These are phyloP conservation scores for Erinaceus europaeus DNA, from an alignment of 2,113 vertebrate species.

Conservation along the genomic window DNA sequence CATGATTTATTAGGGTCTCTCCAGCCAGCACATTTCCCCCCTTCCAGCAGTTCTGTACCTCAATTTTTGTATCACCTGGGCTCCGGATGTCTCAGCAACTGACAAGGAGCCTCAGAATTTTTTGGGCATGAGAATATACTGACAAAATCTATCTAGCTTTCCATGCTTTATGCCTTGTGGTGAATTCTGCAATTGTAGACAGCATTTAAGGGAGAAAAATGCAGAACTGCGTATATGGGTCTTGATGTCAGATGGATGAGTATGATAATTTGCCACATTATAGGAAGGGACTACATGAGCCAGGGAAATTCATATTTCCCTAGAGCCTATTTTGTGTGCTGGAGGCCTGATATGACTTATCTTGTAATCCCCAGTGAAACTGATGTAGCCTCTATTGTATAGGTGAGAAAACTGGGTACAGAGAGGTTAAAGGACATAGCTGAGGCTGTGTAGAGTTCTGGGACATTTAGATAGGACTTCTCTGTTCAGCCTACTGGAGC, in stretches of 20 bases:
- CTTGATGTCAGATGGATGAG: background rate
- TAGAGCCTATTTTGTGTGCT: background rate
- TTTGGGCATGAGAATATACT: conserved; percentile 37
- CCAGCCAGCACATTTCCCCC: conserved; percentile 21
- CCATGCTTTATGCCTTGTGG: background rate
- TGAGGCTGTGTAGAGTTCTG: background rate
- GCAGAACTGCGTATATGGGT: background rate
- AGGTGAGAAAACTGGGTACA: background rate
- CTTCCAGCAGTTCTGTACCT: background rate
- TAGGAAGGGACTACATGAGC: background rate
- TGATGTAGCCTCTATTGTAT: background rate
- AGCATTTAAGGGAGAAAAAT: background rate
- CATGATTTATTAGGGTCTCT: background rate
- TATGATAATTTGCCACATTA: background rate
- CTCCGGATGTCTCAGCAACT: conserved; percentile 45
- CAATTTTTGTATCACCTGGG: conserved; percentile 20
- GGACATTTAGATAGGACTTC: background rate
- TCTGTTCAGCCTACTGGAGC: background rate
- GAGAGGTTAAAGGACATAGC: background rate
- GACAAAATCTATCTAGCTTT: background rate
- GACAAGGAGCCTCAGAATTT: conserved; percentile 53
- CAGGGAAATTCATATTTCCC: background rate
- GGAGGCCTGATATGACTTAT: background rate
- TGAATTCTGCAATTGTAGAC: conserved; percentile 3
- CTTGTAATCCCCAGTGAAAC: background rate